These are phyloP conservation scores for Drosophila cognata DNA, from an alignment of 2,888 invertebrate genomes.

Conservation along the genomic window DNA sequence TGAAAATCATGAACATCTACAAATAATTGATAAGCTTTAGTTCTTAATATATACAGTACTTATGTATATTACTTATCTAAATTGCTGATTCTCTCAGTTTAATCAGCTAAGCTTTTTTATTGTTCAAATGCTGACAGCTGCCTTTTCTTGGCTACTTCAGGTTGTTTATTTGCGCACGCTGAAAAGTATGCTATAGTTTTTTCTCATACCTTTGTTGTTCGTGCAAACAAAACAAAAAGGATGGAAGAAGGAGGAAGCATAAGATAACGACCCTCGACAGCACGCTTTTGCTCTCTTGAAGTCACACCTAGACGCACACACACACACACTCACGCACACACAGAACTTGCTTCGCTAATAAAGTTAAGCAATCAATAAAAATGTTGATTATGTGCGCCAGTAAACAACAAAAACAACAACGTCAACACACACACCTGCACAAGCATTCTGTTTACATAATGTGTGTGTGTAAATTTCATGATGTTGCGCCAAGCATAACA, in stretches of 20 bases:
- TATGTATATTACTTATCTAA: not conserved
- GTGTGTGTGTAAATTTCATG: constrained; percentile 48
- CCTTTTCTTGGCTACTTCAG: constrained; percentile 5
- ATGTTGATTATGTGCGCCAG: constrained; percentile 52
- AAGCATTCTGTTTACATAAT: constrained; percentile 1
- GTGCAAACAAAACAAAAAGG: not conserved
- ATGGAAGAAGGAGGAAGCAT: not conserved
- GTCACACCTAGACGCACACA: constrained; percentile 36
- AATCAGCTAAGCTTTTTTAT: not conserved
- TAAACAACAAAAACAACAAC: constrained; percentile 34
- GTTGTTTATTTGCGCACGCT: constrained; percentile 11
- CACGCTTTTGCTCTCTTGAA: constrained; percentile 15
- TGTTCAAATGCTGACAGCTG: constrained; percentile 20
- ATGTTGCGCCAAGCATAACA: constrained; percentile 38
- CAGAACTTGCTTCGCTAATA: constrained; percentile 40
- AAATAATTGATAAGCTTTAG: not conserved
- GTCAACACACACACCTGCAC: constrained; percentile 5
- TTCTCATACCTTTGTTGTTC: constrained; percentile 1
- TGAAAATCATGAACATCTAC: not conserved
- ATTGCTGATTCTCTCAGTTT: not conserved
- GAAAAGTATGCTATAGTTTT: constrained; percentile 35
- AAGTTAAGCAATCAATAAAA: constrained; percentile 64
- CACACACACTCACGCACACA: constrained; percentile 14
- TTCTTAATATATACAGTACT: not conserved
- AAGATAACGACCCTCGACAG: constrained; percentile 15